Evolutionary conservation across 1,140 invertebrate genomes (phyloP).

Genomic region (Caenorhabditis brenneri): DNA sequence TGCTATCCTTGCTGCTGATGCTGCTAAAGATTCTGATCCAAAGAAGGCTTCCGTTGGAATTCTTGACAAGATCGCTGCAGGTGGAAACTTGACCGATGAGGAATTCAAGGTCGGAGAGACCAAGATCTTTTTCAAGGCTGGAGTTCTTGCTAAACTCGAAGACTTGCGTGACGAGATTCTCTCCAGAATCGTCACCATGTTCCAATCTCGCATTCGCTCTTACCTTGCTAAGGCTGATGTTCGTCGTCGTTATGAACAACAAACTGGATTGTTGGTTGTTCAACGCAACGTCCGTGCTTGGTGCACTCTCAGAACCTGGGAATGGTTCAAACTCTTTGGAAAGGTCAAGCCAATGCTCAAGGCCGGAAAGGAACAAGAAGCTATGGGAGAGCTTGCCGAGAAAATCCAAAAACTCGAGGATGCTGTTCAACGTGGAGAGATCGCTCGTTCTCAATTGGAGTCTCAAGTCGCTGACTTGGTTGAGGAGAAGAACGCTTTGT

Average conservation of each 20-base stretch:
- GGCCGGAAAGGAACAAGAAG: conserved; percentile 96
- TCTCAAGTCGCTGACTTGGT: conserved; percentile 76
- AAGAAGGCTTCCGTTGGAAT: conserved; percentile 75
- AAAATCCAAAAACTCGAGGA: conserved; percentile 82
- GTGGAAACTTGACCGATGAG: conserved; percentile 77
- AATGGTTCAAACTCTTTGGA: conserved; percentile 80
- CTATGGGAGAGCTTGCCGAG: conserved; percentile 72
- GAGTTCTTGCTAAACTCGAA: conserved; percentile 99
- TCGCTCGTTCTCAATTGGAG: conserved; percentile 93
- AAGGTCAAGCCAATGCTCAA: conserved; percentile 75
- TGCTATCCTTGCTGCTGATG: conserved; percentile 70
- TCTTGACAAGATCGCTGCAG: conserved; percentile 81
- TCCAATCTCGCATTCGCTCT: conserved; percentile 77
- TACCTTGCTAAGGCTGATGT: conserved; percentile 68
- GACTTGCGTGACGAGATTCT: conserved; percentile 98
- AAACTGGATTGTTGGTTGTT: conserved; percentile 82
- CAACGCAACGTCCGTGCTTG: conserved; percentile 99
- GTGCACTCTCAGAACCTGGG: conserved; percentile 96
- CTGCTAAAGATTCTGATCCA: conserved; percentile 61
- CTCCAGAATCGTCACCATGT: conserved; percentile 95
- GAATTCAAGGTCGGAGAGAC: conserved; percentile 93
- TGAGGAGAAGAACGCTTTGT: conserved; percentile 89
- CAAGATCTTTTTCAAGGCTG: conserved; percentile 99
- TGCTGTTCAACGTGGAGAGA: conserved; percentile 89
- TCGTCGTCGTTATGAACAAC: conserved; percentile 93